phyloP scores from a whole-genome alignment of 2,888 invertebrate genomes.

The Serrognathus titanus region DNA sequence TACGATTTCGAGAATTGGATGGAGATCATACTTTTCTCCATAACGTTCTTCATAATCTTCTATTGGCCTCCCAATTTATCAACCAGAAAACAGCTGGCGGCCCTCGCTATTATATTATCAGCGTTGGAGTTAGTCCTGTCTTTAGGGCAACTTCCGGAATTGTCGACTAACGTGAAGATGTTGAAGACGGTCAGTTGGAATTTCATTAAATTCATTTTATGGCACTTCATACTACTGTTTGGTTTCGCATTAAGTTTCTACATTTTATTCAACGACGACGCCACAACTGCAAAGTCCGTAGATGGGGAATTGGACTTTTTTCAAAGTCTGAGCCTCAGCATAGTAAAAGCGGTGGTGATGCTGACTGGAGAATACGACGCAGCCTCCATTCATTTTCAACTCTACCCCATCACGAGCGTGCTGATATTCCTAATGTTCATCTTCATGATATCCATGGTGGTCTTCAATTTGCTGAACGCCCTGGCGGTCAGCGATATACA shows the following conservation, averaged over 20 bases:
- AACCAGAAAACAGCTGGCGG: conserved; percentile 64
- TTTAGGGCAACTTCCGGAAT: conserved; percentile 73
- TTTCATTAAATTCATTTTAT: conserved; percentile 73
- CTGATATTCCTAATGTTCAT: conserved; percentile 76
- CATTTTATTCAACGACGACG: conserved; percentile 61
- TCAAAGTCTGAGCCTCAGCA: conserved; percentile 4
- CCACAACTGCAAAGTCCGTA: too few species aligned
- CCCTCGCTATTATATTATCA: conserved; percentile 69
- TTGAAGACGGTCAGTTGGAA: conserved; percentile 75
- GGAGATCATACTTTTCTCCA: conserved; percentile 64
- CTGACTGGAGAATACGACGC: conserved; percentile 84
- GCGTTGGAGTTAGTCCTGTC: conserved; percentile 73
- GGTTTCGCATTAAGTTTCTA: conserved; percentile 82
- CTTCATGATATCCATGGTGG: conserved; percentile 77
- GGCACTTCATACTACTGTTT: conserved; percentile 76
- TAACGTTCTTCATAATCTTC: conserved; percentile 60
- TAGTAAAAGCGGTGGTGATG: conserved; percentile 84
- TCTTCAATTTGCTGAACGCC: conserved; percentile 80
- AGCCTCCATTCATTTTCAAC: conserved; percentile 67
- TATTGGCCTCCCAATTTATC: conserved; percentile 49
- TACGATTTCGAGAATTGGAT: conserved; percentile 70
- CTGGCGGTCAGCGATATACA: conserved; percentile 83
- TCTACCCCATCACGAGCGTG: conserved; percentile 68
- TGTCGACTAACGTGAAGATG: conserved; percentile 82
- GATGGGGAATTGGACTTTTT: too few species aligned